Evolutionary conservation across 2,113 vertebrate species (phyloP), one percentile per base, ranked within the genome.

Genomic region (Poeciliopsis retropinna): DNA sequence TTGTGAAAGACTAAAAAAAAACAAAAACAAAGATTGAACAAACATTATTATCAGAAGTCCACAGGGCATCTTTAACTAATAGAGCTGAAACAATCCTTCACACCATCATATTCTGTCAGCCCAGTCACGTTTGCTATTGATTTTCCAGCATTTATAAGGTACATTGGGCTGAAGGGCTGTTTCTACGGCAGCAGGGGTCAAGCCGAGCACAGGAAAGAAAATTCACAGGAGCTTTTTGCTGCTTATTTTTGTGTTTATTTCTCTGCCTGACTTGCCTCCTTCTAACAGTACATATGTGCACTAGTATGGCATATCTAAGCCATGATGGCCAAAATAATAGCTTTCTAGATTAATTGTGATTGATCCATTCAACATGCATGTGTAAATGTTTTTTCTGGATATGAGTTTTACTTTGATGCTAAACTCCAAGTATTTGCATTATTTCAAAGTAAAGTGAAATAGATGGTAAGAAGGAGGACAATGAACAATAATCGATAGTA

Each of bases 151-250:
- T 70, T 75, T 82, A 68, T 70, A 64, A 84, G 71, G 51, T 61
- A 41, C 14, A 5, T 51, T 14, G 29, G 54, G 68, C 81, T 84
- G 78, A 68, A 57, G 34, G 65, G 73, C 27, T 61, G 31, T 79
- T 89, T 78, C 68, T 79, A 30, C 34, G 70, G 44, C 83, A 78
- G 83, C 79, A 68, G 64, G 72, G 60, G 78, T 81, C 75, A 73
- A 68, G 29, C 66, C 60, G 70, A 64, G 29, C 67, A 67, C 27
- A 44, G 27, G 37, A 72, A 73, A 82, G 76, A 27, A 80, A 79
- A 67, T 57, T 79, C 19, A 22, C 37, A 44, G 13, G 41, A 81
- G 47, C 65, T 51, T 39, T 75, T 67, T 67, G 32, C 80, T 75
- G 60, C 67, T 68, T 63, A 66, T 79, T 79, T 75, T 51, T 68